Percentiles rank a stretch among this genome's conserved stretches.
These are phyloP conservation scores for Apogon hyalosoma DNA, from an alignment of 2,797 vertebrate species.

Conservation along the genomic window DNA sequence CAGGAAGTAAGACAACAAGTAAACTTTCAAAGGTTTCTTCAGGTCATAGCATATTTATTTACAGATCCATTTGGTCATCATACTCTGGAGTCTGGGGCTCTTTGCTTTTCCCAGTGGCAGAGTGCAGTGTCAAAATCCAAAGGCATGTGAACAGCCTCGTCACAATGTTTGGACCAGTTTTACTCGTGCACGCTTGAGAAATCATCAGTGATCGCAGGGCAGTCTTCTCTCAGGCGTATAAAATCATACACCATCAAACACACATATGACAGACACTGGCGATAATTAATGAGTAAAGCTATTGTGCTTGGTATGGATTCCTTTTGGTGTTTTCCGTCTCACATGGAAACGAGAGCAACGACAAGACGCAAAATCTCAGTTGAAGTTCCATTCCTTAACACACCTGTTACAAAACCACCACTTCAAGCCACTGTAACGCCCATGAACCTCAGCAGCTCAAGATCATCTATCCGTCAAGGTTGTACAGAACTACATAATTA, in stretches of 20 bases:
- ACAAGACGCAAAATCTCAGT: not conserved
- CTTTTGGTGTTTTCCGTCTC: not conserved
- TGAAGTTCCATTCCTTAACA: conserved; percentile 12
- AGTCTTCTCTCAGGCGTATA: conserved; percentile 37
- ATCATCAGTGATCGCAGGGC: conserved; percentile 45
- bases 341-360: conserved; percentile 1
- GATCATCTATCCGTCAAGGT: not conserved
- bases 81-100: conserved; percentile 31
- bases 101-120: conserved; percentile 37
- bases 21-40: conserved; percentile 37
- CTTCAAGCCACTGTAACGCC: not conserved
- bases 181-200: conserved; percentile 47
- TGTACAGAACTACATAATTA: not conserved
- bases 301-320: conserved; percentile 1
- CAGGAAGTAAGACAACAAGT: conserved; percentile 13
- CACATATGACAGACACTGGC: conserved; percentile 2
- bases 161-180: conserved; percentile 47
- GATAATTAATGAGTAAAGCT: not conserved
- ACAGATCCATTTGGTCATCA: conserved; percentile 41
- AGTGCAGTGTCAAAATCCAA: conserved; percentile 28
- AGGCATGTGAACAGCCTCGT: conserved; percentile 46
- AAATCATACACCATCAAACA: conserved; percentile 48
- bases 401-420: not conserved
- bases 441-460: not conserved
- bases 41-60: conserved; percentile 52